A percentile compares a stretch with the other conserved stretches of the same genome.
Conservation (phyloP, 2,113 vertebrate species). For the Rhizomys pruinosus region DNA sequence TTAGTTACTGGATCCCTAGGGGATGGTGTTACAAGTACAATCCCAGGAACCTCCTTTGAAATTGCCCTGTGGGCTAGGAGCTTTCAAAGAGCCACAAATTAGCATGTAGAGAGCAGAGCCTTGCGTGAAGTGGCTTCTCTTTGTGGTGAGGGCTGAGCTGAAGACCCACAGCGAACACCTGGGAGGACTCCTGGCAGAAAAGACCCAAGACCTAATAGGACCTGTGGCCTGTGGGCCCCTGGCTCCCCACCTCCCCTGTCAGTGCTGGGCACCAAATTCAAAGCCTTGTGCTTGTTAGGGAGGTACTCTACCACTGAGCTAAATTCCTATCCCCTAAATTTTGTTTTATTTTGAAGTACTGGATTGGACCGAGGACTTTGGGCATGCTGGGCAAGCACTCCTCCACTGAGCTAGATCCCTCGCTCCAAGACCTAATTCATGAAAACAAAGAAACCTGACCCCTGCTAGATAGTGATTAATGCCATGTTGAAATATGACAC, state of each 20-base stretch:
- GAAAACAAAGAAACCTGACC: slow-evolving; percentile 91
- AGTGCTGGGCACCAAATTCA: background rate
- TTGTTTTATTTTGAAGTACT: background rate
- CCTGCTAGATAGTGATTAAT: slow-evolving; percentile 90
- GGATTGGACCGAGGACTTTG: background rate
- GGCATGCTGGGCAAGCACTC: background rate
- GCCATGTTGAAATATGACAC: slow-evolving; percentile 24
- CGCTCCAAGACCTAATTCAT: no score
- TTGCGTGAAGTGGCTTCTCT: slow-evolving; percentile 57
- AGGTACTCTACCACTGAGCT: background rate
- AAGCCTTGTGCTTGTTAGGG: background rate
- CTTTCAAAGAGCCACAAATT: slow-evolving; percentile 59
- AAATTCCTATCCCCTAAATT: no score
- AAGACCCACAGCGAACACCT: slow-evolving; percentile 95
- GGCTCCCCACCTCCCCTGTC: no score
- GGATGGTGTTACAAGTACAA: slow-evolving; percentile 39
- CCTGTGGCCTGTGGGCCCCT: slow-evolving; percentile 84
- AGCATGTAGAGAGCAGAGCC: slow-evolving; percentile 14
- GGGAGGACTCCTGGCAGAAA: slow-evolving; percentile 91
- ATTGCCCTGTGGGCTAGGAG: background rate
- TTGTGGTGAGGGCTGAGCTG: slow-evolving; percentile 86
- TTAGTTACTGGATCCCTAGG: background rate
- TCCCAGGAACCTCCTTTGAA: background rate
- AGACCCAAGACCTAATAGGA: slow-evolving; percentile 92
- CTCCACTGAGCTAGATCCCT: background rate